Evolutionary conservation across 2,113 vertebrate species (phyloP), one percentile per base, ranked within the genome.

Genomic region (Phaethon lepturus): DNA sequence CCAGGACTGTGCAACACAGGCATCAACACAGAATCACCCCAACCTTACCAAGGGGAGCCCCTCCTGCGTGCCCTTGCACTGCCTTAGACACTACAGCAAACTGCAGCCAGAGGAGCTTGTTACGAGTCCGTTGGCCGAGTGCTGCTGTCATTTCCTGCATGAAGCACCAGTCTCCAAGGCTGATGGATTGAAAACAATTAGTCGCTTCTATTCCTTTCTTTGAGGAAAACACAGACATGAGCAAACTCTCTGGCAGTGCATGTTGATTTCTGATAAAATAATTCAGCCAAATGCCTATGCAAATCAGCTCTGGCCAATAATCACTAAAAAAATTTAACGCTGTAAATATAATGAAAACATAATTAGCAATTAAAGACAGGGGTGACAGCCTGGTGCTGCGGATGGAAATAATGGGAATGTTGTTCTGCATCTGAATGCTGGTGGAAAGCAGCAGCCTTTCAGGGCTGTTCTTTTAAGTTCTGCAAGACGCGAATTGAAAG

Each of bases 341-440:
- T 82, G 91, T 86, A 95, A 95, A 95, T 83, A 79, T 83, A 75
- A 93, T 79, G 85, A 62, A 89, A 89, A 67, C 88, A 79, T 95
- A 86, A 96, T 95, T 71, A 93, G 85, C 85, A 91, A 79, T 93
- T 93, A 95, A 89, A 92, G 95, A 56, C 40, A n/a, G 40, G 42
- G 52, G 45, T 89, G 93, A 91, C 85, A 95, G 95, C 25, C 88
- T 66, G 45, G 67, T 89, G 88, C 67, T 79, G 62, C 0, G 8
- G 66, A 62, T 83, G 62, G 80, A 74, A 89, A 60, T 76, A 58
- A 63, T 45, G 67, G 71, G 79, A 71, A 71, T 35, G 88, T n/a
- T 86, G 71, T 4, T 82, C 59, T 86, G 91, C 85, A 93, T 89
- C 62, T 53, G 76, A 91, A 89, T 79, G 85, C 66, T 11, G 17